Percentiles rank a stretch among this genome's conserved stretches.
phyloP scores from a whole-genome alignment of 2,113 vertebrate species.

The Anoplopoma fimbria region DNA sequence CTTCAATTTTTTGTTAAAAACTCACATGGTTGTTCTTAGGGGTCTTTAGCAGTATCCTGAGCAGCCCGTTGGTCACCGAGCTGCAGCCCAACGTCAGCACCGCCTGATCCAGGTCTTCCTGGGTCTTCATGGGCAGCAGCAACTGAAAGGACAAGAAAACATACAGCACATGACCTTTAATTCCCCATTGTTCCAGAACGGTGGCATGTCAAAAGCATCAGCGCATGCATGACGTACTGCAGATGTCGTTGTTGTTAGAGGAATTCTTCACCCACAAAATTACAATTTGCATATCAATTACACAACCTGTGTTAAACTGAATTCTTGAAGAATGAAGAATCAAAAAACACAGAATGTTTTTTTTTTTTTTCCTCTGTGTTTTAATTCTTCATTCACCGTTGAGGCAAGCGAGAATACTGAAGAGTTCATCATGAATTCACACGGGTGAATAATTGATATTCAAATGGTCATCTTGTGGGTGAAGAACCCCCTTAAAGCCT shows the following conservation, averaged over 20 bases:
- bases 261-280: not conserved
- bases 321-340: not conserved
- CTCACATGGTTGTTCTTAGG: constrained; percentile 91
- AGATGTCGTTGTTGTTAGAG: not conserved
- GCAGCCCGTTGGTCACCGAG: constrained; percentile 86
- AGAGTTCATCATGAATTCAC: not conserved
- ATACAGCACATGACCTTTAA: constrained; percentile 41
- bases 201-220: constrained; percentile 11
- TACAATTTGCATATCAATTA: not conserved
- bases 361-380: too few species aligned
- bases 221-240: not conserved
- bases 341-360: not conserved
- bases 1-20: constrained; percentile 3
- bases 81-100: constrained; percentile 85
- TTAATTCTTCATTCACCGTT: not conserved
- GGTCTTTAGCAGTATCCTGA: constrained; percentile 89
- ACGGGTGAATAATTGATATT: not conserved
- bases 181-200: constrained; percentile 30
- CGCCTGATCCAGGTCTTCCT: constrained; percentile 92
- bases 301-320: not conserved
- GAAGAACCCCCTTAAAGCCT: not conserved
- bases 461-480: not conserved
- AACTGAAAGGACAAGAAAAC: constrained; percentile 82
- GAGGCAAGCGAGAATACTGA: not conserved
- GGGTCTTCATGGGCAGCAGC: constrained; percentile 89